These are phyloP conservation scores for Hexactinellida sp. DNA, from an alignment of 37 sponge, comb jelly and placozoan species.

Conservation along the genomic window DNA sequence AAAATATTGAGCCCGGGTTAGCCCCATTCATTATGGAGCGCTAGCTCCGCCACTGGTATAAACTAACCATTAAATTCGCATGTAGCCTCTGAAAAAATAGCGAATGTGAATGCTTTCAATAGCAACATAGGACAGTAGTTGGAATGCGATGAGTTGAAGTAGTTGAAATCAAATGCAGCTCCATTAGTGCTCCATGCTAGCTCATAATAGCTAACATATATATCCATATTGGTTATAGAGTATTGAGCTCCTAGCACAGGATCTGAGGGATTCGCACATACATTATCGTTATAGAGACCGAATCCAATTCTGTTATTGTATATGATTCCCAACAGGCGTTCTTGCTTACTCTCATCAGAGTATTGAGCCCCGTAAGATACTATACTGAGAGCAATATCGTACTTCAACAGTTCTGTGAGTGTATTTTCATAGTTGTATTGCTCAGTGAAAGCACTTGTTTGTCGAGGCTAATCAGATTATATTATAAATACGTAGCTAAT, in stretches of 20 bases:
- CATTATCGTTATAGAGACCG: neutral
- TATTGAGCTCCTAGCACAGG: neutral
- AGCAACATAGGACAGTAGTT: neutral
- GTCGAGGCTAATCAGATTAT: neutral
- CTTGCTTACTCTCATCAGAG: neutral
- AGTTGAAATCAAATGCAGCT: neutral
- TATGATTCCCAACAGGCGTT: neutral
- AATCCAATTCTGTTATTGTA: neutral
- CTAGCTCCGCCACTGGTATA: too few relatives aligned
- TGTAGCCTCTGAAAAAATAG: neutral
- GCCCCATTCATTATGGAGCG: too few relatives aligned
- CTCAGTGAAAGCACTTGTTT: neutral
- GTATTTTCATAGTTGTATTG: constrained; percentile 17
- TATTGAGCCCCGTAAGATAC: neutral
- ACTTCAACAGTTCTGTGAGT: neutral
- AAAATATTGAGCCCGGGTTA: too few relatives aligned
- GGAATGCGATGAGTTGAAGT: neutral
- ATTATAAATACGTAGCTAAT: too few relatives aligned
- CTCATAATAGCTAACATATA: neutral
- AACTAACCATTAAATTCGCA: neutral
- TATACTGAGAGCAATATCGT: neutral
- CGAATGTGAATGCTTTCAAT: neutral
- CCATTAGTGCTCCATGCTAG: neutral
- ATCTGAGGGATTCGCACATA: neutral
- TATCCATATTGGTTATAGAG: neutral